phyloP scores from a whole-genome alignment of 2,888 invertebrate genomes.

The Scaptomyza parva region DNA sequence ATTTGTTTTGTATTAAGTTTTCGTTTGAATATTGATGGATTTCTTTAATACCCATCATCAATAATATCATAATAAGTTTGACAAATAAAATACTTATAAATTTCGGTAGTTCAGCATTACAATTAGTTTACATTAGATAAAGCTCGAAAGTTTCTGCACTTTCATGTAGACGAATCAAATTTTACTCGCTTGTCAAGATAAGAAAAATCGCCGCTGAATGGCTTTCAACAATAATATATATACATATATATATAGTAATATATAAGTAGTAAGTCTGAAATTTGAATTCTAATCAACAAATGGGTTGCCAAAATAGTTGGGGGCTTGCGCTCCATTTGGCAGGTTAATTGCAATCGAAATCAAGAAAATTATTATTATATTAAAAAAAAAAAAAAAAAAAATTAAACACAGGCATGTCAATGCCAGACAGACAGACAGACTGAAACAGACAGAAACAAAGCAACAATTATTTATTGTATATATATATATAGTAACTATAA shows the following conservation, averaged over 20 bases:
- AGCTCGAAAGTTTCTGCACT: background rate
- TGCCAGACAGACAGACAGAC: constrained; percentile 31
- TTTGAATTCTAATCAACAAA: constrained; percentile 55
- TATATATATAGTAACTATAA: background rate
- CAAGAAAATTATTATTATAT: constrained; percentile 43
- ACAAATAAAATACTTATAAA: background rate
- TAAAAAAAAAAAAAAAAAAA: no score
- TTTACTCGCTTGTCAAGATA: constrained; percentile 27
- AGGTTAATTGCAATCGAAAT: constrained; percentile 59
- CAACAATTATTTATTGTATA: constrained; percentile 40
- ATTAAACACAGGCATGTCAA: constrained; percentile 54
- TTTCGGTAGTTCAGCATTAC: background rate
- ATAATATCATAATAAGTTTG: background rate
- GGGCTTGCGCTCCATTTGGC: constrained; percentile 61
- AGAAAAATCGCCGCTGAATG: constrained; percentile 12
- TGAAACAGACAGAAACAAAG: constrained; percentile 4
- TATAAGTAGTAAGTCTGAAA: constrained; percentile 7
- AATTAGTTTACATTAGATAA: no score
- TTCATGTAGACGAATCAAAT: background rate
- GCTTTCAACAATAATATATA: background rate
- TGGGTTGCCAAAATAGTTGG: constrained; percentile 28
- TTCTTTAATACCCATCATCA: no score
- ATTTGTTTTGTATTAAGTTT: background rate
- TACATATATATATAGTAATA: no score
- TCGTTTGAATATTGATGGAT: no score